Evolutionary conservation across 2,888 invertebrate species (phyloP).

Genomic region (Loripinus fragilis): DNA sequence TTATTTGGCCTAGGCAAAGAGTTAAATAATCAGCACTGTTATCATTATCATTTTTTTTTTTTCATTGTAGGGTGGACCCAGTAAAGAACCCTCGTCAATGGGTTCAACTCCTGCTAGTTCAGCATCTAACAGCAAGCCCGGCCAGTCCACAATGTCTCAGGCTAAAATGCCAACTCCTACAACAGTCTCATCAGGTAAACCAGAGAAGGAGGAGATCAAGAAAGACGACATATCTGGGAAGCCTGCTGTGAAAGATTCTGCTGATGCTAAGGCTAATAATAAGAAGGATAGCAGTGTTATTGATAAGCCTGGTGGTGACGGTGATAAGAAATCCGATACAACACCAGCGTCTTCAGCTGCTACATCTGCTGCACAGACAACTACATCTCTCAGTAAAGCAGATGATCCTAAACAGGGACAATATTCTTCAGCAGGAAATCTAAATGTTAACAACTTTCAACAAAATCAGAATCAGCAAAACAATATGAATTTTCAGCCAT

Average conservation of each 20-base stretch:
- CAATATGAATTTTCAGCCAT: neutral
- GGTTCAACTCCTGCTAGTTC: slow-evolving; percentile 16
- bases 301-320: neutral
- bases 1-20: too few relatives aligned
- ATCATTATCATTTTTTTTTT: too few relatives aligned
- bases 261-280: neutral
- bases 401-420: slow-evolving; percentile 35
- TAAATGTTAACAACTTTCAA: neutral
- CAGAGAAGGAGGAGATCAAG: neutral
- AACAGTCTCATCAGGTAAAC: neutral
- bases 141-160: neutral
- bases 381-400: neutral
- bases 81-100: too few relatives aligned
- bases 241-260: neutral
- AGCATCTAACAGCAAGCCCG: neutral
- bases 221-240: neutral
- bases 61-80: too few relatives aligned
- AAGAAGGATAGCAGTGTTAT: neutral
- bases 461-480: slow-evolving; percentile 6
- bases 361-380: neutral
- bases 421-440: neutral
- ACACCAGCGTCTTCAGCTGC: neutral
- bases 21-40: too few relatives aligned
- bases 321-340: neutral
- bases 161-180: neutral